Evolutionary conservation across 2,888 invertebrate species (phyloP).

Genomic region (Elmis aenea): DNA sequence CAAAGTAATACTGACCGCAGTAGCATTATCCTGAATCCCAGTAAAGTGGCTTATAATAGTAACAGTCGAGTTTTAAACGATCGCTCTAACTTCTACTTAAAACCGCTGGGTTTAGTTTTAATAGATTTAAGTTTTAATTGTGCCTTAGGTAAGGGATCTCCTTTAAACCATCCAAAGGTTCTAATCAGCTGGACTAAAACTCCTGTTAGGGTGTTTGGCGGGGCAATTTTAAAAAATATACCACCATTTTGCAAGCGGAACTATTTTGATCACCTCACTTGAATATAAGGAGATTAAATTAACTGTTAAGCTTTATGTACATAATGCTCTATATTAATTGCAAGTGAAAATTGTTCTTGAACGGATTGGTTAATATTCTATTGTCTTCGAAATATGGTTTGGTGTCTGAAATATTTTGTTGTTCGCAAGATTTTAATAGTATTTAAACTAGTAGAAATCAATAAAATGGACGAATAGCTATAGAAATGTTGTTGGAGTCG

Average conservation of each 20-base stretch:
- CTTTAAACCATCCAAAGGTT: slow-evolving; percentile 46
- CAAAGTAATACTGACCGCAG: slow-evolving; percentile 1
- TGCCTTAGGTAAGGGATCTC: slow-evolving; percentile 48
- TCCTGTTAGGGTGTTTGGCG: slow-evolving; percentile 63
- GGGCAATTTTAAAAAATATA: slow-evolving; percentile 57
- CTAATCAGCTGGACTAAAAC: slow-evolving; percentile 63
- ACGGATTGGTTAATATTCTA: too few species aligned
- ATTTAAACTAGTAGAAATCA: too few species aligned
- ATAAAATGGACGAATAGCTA: too few species aligned
- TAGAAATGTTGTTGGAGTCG: too few species aligned
- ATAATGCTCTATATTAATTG: too few species aligned
- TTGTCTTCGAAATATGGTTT: too few species aligned
- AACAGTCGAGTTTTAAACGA: slow-evolving; percentile 18
- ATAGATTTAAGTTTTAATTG: slow-evolving; percentile 48
- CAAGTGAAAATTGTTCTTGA: too few species aligned
- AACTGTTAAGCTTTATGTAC: too few species aligned
- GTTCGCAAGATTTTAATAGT: too few species aligned
- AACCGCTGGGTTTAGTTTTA: slow-evolving; percentile 46
- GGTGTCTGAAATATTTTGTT: too few species aligned
- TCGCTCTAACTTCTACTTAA: slow-evolving; percentile 20
- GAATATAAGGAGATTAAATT: too few species aligned
- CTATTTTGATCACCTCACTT: too few species aligned
- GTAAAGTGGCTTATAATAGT: slow-evolving; percentile 19
- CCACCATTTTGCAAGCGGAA: slow-evolving; percentile 52
- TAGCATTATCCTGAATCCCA: slow-evolving; percentile 1